A percentile compares a stretch with the other conserved stretches of the same genome.
These are phyloP conservation scores for Clostera curtula DNA, from an alignment of 2,888 invertebrate genomes.

Conservation along the genomic window DNA sequence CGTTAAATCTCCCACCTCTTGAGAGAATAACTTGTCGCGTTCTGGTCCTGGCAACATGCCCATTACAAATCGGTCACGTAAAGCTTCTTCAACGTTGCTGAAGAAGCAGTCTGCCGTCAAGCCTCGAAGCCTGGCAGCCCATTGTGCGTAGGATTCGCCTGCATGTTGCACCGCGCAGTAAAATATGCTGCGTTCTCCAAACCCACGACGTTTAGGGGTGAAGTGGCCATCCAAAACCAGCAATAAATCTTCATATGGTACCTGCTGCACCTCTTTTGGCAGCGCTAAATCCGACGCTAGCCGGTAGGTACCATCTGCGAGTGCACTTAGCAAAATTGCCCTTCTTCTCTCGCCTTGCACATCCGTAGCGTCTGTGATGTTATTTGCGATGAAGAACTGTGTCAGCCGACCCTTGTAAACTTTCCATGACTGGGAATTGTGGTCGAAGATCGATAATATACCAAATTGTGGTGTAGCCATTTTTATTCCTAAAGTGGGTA, in stretches of 20 bases:
- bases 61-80: constrained; percentile 11
- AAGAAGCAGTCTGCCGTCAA: constrained; percentile 15
- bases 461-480: constrained; percentile 3
- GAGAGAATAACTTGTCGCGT: neutral
- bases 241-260: constrained; percentile 13
- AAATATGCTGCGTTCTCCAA: constrained; percentile 6
- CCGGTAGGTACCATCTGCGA: constrained; percentile 14
- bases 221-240: constrained; percentile 15
- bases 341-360: constrained; percentile 6
- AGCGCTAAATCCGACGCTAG: constrained; percentile 12
- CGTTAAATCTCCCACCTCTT: neutral
- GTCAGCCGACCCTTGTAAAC: constrained; percentile 8
- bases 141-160: constrained; percentile 14
- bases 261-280: constrained; percentile 7
- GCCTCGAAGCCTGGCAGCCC: constrained; percentile 15
- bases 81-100: constrained; percentile 12
- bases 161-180: constrained; percentile 15
- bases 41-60: neutral
- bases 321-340: constrained; percentile 14
- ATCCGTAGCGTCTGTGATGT: constrained; percentile 6
- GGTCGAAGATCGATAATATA: constrained; percentile 11
- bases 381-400: constrained; percentile 14
- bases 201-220: constrained; percentile 15
- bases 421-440: constrained; percentile 10
- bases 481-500: neutral